These are phyloP conservation scores for Drosophila koepferae DNA, from an alignment of 2,888 invertebrate genomes.

Conservation along the genomic window DNA sequence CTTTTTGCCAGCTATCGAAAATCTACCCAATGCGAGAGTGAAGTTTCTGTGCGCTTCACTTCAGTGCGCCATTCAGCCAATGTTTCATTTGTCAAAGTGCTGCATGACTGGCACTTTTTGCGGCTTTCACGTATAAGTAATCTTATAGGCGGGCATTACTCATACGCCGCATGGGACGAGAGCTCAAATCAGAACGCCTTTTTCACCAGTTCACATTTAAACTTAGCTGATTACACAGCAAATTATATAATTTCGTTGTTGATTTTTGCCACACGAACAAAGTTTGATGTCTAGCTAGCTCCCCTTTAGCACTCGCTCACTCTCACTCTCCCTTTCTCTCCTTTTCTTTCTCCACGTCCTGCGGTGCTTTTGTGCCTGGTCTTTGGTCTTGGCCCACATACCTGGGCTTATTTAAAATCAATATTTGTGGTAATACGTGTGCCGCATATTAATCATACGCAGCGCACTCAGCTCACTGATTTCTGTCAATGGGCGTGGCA, in stretches of 20 bases:
- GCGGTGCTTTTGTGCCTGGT: neutral
- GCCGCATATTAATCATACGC: constrained; percentile 78
- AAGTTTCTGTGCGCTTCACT: neutral
- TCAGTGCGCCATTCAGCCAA: constrained; percentile 37
- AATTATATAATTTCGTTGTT: constrained; percentile 79
- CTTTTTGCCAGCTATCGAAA: constrained; percentile 46
- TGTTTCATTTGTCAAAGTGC: constrained; percentile 80
- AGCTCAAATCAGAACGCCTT: constrained; percentile 59
- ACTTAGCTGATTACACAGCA: constrained; percentile 79
- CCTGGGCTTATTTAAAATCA: constrained; percentile 74
- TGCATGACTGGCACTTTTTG: constrained; percentile 69
- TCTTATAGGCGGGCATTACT: constrained; percentile 77
- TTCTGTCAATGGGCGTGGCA: constrained; percentile 23
- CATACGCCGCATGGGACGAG: constrained; percentile 59
- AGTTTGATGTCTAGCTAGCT: constrained; percentile 15
- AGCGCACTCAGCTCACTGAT: constrained; percentile 59
- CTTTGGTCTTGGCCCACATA: constrained; percentile 55
- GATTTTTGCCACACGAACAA: constrained; percentile 45
- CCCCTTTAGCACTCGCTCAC: neutral
- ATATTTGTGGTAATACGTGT: constrained; percentile 72
- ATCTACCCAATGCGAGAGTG: neutral
- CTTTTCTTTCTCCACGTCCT: neutral
- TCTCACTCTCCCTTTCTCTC: neutral
- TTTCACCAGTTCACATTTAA: constrained; percentile 64
- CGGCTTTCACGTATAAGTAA: constrained; percentile 75